A percentile compares a stretch with the other conserved stretches of the same genome.
Conservation (phyloP, 1,140 invertebrate species). For the Varroa destructor region DNA sequence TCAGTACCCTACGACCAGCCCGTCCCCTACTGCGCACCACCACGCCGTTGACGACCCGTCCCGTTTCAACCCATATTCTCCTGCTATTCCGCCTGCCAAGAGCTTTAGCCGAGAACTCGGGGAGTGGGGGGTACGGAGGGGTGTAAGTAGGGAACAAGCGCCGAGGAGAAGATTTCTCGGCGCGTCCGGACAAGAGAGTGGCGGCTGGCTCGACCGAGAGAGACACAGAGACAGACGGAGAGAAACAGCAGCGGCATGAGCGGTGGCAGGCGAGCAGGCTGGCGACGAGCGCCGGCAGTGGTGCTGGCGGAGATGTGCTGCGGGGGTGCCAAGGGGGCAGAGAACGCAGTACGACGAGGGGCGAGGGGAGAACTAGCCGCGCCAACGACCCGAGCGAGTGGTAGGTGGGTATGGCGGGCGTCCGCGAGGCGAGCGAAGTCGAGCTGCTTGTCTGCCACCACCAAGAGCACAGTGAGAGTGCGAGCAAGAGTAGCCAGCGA, state of each 20-base stretch:
- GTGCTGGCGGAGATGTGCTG: too few relatives aligned
- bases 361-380: not conserved
- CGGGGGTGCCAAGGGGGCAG: constrained; percentile 1
- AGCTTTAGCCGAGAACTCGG: not conserved
- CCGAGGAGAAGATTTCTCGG: constrained; percentile 27
- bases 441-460: too few relatives aligned
- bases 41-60: too few relatives aligned
- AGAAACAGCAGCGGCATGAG: constrained; percentile 10
- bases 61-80: too few relatives aligned
- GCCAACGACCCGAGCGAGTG: not conserved
- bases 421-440: too few relatives aligned
- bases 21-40: too few relatives aligned
- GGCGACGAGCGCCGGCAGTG: not conserved
- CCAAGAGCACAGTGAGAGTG: too few relatives aligned
- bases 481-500: too few relatives aligned
- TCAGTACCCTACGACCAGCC: too few relatives aligned
- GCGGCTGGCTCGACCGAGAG: constrained; percentile 10
- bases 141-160: not conserved
- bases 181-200: not conserved
- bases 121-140: not conserved
- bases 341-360: constrained; percentile 7
- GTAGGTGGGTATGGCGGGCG: not conserved
- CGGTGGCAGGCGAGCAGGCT: constrained; percentile 4
- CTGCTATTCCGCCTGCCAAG: not conserved
- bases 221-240: not conserved